These are phyloP conservation scores for Poecilobothrus nobilitatus DNA, from an alignment of 2,888 invertebrate genomes.

Conservation along the genomic window DNA sequence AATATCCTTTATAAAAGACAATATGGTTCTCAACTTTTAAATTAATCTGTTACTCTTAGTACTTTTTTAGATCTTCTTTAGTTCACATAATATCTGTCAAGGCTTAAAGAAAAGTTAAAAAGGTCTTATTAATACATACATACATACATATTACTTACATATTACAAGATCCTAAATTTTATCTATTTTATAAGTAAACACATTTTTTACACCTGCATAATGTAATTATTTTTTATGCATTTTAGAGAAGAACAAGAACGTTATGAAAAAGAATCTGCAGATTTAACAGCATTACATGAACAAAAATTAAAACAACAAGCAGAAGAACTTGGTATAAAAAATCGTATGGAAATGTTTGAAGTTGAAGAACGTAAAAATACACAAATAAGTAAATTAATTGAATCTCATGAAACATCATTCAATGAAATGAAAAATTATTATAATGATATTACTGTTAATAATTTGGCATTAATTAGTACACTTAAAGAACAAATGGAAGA, in stretches of 20 bases:
- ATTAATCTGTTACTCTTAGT: no score
- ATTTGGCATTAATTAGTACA: constrained; percentile 81
- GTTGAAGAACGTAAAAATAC: constrained; percentile 86
- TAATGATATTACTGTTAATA: constrained; percentile 88
- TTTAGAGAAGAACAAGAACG: constrained; percentile 50
- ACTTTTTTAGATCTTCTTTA: no score
- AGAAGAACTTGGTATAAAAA: constrained; percentile 61
- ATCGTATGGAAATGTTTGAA: constrained; percentile 76
- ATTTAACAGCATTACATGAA: constrained; percentile 47
- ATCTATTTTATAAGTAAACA: no score
- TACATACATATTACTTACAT: no score
- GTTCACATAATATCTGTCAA: no score
- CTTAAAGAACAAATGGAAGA: constrained; percentile 79
- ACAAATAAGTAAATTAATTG: constrained; percentile 70
- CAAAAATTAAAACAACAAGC: constrained; percentile 64
- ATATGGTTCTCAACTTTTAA: no score
- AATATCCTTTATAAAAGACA: no score
- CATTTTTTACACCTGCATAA: no score
- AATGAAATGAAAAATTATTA: constrained; percentile 90
- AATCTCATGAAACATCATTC: constrained; percentile 76
- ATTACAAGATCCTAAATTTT: no score
- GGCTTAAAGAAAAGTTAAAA: no score
- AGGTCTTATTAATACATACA: no score
- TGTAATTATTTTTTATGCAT: no score
- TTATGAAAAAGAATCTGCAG: constrained; percentile 59